A percentile compares a stretch with the other conserved stretches of the same genome.
Conservation (phyloP, 2,797 vertebrate genomes). For the Potorous gilbertii region DNA sequence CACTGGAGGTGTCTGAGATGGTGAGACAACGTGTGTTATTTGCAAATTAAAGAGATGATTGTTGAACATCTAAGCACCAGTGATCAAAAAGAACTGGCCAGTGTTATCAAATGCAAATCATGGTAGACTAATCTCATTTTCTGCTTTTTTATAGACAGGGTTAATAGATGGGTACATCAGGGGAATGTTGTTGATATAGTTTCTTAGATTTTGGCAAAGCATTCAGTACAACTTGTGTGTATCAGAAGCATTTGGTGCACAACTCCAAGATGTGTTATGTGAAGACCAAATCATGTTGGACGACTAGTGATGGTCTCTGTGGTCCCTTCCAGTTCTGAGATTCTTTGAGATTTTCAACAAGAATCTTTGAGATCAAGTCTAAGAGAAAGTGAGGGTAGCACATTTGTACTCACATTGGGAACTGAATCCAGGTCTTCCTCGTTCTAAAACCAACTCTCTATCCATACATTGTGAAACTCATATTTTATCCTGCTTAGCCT, state of each 20-base stretch:
- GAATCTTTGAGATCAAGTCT: background rate
- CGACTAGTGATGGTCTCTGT: background rate
- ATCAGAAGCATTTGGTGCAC: too few relatives aligned
- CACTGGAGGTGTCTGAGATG: background rate
- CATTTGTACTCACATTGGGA: background rate
- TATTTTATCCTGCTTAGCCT: background rate
- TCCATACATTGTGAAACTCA: background rate
- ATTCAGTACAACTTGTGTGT: too few relatives aligned
- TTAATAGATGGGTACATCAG: too few relatives aligned
- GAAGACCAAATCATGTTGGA: background rate
- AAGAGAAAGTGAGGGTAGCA: too few relatives aligned
- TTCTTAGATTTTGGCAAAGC: too few relatives aligned
- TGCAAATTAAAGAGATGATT: background rate
- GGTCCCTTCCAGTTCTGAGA: background rate
- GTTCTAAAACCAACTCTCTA: background rate
- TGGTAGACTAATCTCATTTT: background rate
- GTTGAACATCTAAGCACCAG: background rate
- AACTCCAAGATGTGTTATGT: too few relatives aligned
- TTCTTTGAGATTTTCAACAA: background rate
- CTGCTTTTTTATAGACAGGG: background rate
- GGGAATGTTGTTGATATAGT: too few relatives aligned
- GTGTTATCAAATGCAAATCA: background rate
- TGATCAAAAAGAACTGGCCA: background rate
- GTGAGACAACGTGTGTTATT: background rate
- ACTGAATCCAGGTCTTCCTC: background rate